These are phyloP conservation scores for Campoplex capitator DNA, from an alignment of 2,888 invertebrate genomes.

Conservation along the genomic window DNA sequence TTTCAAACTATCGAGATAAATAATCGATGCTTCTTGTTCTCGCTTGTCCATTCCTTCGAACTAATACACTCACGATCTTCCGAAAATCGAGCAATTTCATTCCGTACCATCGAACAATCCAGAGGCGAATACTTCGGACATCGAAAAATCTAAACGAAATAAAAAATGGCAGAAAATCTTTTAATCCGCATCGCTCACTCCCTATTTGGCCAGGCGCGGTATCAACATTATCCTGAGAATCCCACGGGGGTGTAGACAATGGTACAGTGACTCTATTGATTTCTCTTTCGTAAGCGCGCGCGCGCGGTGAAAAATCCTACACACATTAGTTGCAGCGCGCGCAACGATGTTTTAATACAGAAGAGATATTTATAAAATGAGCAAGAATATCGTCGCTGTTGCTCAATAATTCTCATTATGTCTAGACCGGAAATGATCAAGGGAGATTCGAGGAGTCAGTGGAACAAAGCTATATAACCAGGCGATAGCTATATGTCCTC, in stretches of 20 bases:
- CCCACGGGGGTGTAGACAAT: slow-evolving; percentile 42
- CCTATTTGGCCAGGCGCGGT: background rate
- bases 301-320: slow-evolving; percentile 45
- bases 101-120: background rate
- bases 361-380: background rate
- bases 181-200: background rate
- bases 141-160: background rate
- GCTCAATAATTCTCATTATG: slow-evolving; percentile 67
- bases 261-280: slow-evolving; percentile 51
- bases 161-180: background rate
- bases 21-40: background rate
- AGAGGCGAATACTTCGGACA: background rate
- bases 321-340: slow-evolving; percentile 7
- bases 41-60: background rate
- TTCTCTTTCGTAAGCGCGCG: slow-evolving; percentile 58
- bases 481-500: slow-evolving; percentile 7
- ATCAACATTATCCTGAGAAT: slow-evolving; percentile 27
- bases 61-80: background rate
- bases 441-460: slow-evolving; percentile 54
- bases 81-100: background rate
- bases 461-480: slow-evolving; percentile 33
- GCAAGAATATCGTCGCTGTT: slow-evolving; percentile 20
- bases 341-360: slow-evolving; percentile 16
- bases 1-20: background rate
- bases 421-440: slow-evolving; percentile 67